These are phyloP conservation scores for Nematolebias whitei DNA, from an alignment of 2,113 vertebrate species.

Conservation along the genomic window DNA sequence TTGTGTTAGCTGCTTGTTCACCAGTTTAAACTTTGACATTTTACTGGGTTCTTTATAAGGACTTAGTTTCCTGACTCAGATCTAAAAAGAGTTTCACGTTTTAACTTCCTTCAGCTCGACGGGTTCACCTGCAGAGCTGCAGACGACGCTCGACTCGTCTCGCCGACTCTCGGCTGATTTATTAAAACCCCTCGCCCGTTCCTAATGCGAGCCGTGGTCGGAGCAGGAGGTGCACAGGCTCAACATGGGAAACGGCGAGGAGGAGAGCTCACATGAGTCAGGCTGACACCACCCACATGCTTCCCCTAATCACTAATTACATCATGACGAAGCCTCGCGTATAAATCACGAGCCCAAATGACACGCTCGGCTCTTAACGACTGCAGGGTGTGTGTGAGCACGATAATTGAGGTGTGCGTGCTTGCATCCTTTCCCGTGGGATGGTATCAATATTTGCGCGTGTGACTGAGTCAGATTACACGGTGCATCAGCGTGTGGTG, in stretches of 20 bases:
- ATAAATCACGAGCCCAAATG: conserved; percentile 69
- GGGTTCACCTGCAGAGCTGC: not conserved
- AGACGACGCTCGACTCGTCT: not conserved
- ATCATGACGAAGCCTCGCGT: conserved; percentile 59
- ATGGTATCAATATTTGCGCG: conserved; percentile 38
- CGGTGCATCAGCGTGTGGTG: conserved; percentile 40
- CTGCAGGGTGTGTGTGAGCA: conserved; percentile 66
- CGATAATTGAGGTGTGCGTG: conserved; percentile 61
- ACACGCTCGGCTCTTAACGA: conserved; percentile 58
- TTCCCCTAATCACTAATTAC: conserved; percentile 73
- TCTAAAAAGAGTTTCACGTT: no score
- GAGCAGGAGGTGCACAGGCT: conserved; percentile 8
- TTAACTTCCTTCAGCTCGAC: no score
- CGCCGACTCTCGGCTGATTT: conserved; percentile 5
- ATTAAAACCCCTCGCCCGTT: conserved; percentile 16
- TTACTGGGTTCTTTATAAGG: no score
- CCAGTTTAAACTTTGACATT: no score
- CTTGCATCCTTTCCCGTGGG: conserved; percentile 64
- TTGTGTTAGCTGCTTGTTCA: no score
- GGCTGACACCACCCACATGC: conserved; percentile 65
- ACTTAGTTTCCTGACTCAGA: no score
- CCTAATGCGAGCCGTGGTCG: conserved; percentile 21
- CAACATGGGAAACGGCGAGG: conserved; percentile 54
- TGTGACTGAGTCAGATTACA: conserved; percentile 45
- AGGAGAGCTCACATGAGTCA: conserved; percentile 60